Evolutionary conservation across 2,888 invertebrate genomes (phyloP).

Genomic region (Sinotaia quadrata): DNA sequence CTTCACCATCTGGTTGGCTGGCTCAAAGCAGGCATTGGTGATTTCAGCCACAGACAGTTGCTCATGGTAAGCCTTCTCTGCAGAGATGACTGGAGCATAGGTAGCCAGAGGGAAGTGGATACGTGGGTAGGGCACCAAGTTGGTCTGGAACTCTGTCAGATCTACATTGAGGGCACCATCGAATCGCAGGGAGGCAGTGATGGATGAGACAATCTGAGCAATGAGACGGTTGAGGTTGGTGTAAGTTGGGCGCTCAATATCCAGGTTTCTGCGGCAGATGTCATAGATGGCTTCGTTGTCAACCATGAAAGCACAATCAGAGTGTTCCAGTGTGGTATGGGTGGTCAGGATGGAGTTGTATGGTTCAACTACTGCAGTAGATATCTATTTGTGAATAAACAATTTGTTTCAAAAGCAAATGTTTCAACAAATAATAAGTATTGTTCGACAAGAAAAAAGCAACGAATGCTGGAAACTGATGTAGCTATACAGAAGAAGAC

Average conservation of each 20-base stretch:
- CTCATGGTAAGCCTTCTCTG: conserved; percentile 53
- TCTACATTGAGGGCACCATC: conserved; percentile 41
- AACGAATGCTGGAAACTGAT: no score
- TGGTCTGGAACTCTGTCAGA: conserved; percentile 41
- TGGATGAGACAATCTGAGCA: conserved; percentile 35
- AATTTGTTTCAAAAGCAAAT: no score
- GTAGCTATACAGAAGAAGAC: no score
- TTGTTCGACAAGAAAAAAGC: no score
- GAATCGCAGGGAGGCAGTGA: conserved; percentile 62
- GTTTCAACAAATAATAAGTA: no score
- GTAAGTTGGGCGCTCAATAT: conserved; percentile 34
- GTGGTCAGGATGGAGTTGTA: conserved; percentile 40
- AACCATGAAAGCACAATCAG: no score
- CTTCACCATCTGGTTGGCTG: conserved; percentile 90
- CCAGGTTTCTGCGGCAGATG: no score
- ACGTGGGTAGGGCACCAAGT: conserved; percentile 41
- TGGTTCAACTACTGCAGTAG: conserved; percentile 31
- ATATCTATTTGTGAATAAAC: conserved; percentile 5
- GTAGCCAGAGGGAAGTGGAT: conserved; percentile 74
- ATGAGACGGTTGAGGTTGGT: conserved; percentile 42
- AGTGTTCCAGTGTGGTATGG: conserved; percentile 91
- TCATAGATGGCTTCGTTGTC: no score
- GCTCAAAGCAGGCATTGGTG: conserved; percentile 89
- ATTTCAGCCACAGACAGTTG: conserved; percentile 79
- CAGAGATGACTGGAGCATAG: conserved; percentile 77